Conservation (phyloP, 1,140 invertebrate species). For the Calosoma granatense region DNA sequence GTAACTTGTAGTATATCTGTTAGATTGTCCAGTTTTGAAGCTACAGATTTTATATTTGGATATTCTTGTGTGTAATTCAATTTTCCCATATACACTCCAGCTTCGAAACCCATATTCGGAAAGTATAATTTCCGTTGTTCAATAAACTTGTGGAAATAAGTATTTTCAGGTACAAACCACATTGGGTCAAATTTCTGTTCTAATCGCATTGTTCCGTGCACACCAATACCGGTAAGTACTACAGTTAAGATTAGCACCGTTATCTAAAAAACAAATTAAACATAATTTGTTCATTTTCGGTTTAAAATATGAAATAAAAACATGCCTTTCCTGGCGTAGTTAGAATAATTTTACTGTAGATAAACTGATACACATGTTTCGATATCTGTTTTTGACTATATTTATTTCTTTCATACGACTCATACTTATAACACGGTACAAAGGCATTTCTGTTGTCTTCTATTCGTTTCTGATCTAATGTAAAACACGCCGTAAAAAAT, state of each 20-base stretch:
- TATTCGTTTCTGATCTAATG: constrained; percentile 56
- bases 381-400: constrained; percentile 35
- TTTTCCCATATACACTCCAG: constrained; percentile 55
- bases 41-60: constrained; percentile 44
- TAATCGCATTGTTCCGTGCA: constrained; percentile 47
- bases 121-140: constrained; percentile 43
- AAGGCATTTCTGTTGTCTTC: constrained; percentile 52
- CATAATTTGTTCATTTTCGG: too few species aligned
- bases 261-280: too few species aligned
- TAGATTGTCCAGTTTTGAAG: constrained; percentile 41
- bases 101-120: constrained; percentile 51
- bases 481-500: constrained; percentile 67
- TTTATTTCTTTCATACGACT: constrained; percentile 37
- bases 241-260: constrained; percentile 48
- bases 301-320: constrained; percentile 10
- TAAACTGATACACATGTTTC: constrained; percentile 39
- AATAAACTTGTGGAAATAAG: constrained; percentile 57
- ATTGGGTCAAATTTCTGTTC: constrained; percentile 67
- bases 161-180: constrained; percentile 64
- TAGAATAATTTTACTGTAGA: constrained; percentile 52
- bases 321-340: constrained; percentile 46
- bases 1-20: constrained; percentile 43
- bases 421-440: constrained; percentile 54
- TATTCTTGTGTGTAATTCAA: constrained; percentile 56
- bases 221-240: constrained; percentile 44